Evolutionary conservation across 2,888 invertebrate species (phyloP).

Genomic region (Cremastinae sp.): DNA sequence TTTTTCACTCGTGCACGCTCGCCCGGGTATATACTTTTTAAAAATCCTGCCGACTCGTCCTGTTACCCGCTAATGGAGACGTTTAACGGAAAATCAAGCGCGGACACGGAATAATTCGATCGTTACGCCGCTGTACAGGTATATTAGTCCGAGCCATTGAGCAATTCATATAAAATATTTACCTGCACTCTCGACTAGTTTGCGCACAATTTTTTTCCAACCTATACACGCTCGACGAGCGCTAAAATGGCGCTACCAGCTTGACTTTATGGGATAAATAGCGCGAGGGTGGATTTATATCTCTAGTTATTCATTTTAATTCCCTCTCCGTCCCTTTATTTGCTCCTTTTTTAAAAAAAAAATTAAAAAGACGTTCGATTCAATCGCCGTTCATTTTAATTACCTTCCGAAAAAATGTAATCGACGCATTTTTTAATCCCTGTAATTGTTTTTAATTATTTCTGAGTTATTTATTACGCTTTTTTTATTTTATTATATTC

Average conservation of each 20-base stretch:
- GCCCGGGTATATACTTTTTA: slow-evolving; percentile 53
- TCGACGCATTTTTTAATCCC: too few species aligned
- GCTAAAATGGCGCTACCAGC: slow-evolving; percentile 11
- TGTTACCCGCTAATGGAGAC: slow-evolving; percentile 61
- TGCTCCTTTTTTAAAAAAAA: too few species aligned
- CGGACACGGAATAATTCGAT: slow-evolving; percentile 58
- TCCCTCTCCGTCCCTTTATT: too few species aligned
- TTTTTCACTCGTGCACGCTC: slow-evolving; percentile 31
- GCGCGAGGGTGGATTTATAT: not conserved
- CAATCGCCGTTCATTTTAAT: too few species aligned
- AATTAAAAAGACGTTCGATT: too few species aligned
- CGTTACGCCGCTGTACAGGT: slow-evolving; percentile 25
- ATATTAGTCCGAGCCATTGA: slow-evolving; percentile 18
- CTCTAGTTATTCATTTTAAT: too few species aligned
- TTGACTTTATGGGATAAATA: slow-evolving; percentile 13
- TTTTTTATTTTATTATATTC: too few species aligned
- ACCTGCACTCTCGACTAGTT: not conserved
- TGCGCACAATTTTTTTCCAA: not conserved
- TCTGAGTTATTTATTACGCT: too few species aligned
- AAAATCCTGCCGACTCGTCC: slow-evolving; percentile 44
- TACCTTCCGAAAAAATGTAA: too few species aligned
- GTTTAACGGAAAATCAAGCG: slow-evolving; percentile 64
- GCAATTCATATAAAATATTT: slow-evolving; percentile 51
- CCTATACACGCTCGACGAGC: not conserved
- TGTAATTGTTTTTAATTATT: too few species aligned